Conservation (phyloP, 2,113 vertebrate species). For the Lynx canadensis region DNA sequence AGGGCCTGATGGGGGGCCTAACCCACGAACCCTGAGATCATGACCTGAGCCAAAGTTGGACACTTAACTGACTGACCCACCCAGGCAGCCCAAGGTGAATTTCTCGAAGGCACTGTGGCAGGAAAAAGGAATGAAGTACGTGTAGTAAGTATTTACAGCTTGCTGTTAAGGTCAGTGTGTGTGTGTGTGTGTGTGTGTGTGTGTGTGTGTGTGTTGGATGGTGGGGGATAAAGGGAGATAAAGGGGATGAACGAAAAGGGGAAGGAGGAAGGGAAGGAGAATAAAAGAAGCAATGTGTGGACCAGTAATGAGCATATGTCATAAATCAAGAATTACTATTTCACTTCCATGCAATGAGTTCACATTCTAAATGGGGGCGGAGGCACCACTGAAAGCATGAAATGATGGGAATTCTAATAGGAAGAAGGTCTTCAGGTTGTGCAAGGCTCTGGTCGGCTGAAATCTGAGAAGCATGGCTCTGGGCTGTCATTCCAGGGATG, state of each 20-base stretch:
- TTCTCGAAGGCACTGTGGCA: background rate
- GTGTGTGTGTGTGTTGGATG: background rate
- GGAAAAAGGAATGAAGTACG: no score
- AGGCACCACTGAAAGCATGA: background rate
- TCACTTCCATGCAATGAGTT: background rate
- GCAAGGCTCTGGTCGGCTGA: fast-evolving
- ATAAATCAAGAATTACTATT: background rate
- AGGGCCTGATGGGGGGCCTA: no score
- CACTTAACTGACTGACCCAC: no score
- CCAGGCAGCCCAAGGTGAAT: background rate
- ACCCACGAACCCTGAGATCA: no score
- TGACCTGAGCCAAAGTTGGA: no score
- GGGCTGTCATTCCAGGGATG: fast-evolving
- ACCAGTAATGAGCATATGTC: background rate
- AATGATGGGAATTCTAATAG: background rate
- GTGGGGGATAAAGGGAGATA: background rate
- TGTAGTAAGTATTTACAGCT: no score
- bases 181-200: background rate
- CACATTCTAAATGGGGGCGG: background rate
- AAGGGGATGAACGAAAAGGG: no score
- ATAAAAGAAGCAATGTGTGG: background rate
- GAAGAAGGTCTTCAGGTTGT: background rate
- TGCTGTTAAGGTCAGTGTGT: background rate
- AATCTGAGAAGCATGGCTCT: background rate
- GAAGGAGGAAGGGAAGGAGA: background rate